Evolutionary conservation across 2,797 vertebrate species (phyloP).

Genomic region (Peromyscus nudipes): DNA sequence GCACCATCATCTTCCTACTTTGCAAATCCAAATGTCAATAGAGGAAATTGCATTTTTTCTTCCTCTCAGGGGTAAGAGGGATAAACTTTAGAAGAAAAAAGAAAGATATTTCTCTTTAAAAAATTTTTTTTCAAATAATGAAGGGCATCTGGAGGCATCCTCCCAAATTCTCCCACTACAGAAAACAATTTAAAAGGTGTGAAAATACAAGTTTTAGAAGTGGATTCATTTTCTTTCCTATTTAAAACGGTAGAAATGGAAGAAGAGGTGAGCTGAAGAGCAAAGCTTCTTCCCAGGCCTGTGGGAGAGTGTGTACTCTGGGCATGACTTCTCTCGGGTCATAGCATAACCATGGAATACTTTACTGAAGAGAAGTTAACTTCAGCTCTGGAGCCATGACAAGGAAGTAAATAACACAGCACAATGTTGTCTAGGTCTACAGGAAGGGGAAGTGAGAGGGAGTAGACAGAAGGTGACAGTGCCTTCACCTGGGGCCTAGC

Average conservation of each 20-base stretch:
- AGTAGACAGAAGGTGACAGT: neutral
- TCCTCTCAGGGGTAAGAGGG: neutral
- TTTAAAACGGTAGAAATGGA: neutral
- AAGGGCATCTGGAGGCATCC: neutral
- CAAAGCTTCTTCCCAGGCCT: neutral
- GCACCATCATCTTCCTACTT: conserved; percentile 77
- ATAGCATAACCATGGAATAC: neutral
- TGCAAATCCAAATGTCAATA: conserved; percentile 85
- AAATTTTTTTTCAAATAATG: conserved; percentile 60
- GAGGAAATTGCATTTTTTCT: conserved; percentile 69
- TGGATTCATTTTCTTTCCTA: neutral
- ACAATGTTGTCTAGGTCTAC: neutral
- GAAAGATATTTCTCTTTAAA: neutral
- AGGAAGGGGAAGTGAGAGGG: neutral
- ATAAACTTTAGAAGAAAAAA: conserved; percentile 7
- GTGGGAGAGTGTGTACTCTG: too few species aligned
- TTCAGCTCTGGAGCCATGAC: neutral
- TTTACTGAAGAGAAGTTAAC: neutral
- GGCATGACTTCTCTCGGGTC: neutral
- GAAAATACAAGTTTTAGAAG: neutral
- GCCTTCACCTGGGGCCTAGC: neutral
- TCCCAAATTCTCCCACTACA: neutral
- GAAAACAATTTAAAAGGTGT: neutral
- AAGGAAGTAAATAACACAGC: neutral
- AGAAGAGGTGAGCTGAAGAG: neutral